Percentiles rank a stretch among this genome's conserved stretches.
These are phyloP conservation scores for Siphonodentalium dalli DNA, from an alignment of 2,888 invertebrate species.

Conservation along the genomic window DNA sequence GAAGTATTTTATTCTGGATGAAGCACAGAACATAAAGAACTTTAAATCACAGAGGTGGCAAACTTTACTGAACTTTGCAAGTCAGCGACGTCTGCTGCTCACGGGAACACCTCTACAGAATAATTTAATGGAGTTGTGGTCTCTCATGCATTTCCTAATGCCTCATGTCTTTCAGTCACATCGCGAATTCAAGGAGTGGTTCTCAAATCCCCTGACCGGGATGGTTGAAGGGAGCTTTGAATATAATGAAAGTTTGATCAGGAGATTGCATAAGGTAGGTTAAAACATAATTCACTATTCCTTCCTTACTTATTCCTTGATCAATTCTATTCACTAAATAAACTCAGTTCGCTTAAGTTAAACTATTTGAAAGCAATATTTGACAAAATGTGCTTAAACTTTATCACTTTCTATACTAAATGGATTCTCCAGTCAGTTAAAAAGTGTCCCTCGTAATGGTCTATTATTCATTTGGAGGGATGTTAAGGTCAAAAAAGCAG, in stretches of 20 bases:
- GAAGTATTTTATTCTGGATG: conserved; percentile 97
- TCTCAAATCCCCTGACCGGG: conserved; percentile 94
- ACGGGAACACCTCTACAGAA: conserved; percentile 99
- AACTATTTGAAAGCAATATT: too few relatives aligned
- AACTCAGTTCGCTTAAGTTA: too few relatives aligned
- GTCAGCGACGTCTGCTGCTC: conserved; percentile 78
- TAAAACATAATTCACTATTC: too few relatives aligned
- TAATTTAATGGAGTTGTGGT: conserved; percentile 97
- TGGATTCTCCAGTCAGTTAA: too few relatives aligned
- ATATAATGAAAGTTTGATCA: conserved; percentile 88
- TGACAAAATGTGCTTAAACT: too few relatives aligned
- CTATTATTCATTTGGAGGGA: too few relatives aligned
- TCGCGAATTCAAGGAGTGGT: conserved; percentile 94
- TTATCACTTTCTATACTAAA: too few relatives aligned
- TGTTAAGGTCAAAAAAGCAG: too few relatives aligned
- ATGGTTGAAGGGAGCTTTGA: conserved; percentile 94
- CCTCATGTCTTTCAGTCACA: conserved; percentile 82
- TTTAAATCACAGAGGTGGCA: conserved; percentile 99
- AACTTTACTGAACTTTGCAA: conserved; percentile 91
- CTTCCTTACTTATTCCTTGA: too few relatives aligned
- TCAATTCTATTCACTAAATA: too few relatives aligned
- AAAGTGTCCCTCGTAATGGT: too few relatives aligned
- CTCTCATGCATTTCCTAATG: conserved; percentile 97
- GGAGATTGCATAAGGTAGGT: conserved; percentile 82
- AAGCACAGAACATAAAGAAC: conserved; percentile 98